phyloP scores from a whole-genome alignment of 2,888 invertebrate species.

The Hermaeophaga mercurialis region DNA sequence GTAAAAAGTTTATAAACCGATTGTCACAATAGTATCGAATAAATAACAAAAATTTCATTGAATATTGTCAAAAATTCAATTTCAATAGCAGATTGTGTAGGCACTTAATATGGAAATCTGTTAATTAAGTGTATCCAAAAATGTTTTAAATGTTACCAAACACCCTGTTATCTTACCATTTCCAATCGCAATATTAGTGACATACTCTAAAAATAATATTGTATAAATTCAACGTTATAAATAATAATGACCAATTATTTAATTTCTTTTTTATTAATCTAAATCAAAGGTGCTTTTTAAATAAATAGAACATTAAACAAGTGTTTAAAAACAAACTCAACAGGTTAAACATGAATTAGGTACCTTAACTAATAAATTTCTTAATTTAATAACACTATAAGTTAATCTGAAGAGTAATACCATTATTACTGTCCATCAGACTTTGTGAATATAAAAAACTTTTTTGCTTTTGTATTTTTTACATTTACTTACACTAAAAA shows the following conservation, averaged over 20 bases:
- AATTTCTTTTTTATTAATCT: too few relatives aligned
- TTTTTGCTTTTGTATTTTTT: constrained; percentile 19
- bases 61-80: constrained; percentile 43
- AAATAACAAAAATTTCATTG: constrained; percentile 39
- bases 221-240: too few relatives aligned
- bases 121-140: constrained; percentile 37
- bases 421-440: neutral
- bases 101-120: constrained; percentile 50
- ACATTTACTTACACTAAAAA: constrained; percentile 20
- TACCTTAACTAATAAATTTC: neutral
- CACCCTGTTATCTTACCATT: constrained; percentile 15
- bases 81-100: constrained; percentile 41
- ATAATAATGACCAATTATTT: too few relatives aligned
- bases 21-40: constrained; percentile 46
- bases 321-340: neutral
- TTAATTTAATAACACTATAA: neutral
- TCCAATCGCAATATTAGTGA: constrained; percentile 14
- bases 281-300: too few relatives aligned
- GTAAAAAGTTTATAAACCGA: constrained; percentile 46
- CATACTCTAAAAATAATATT: neutral
- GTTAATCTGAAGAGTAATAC: neutral
- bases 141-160: constrained; percentile 20
- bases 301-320: too few relatives aligned
- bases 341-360: too few relatives aligned
- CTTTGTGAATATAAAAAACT: constrained; percentile 8